phyloP scores from a whole-genome alignment of 2,888 invertebrate genomes.

The Sepioteuthis lessoniana region DNA sequence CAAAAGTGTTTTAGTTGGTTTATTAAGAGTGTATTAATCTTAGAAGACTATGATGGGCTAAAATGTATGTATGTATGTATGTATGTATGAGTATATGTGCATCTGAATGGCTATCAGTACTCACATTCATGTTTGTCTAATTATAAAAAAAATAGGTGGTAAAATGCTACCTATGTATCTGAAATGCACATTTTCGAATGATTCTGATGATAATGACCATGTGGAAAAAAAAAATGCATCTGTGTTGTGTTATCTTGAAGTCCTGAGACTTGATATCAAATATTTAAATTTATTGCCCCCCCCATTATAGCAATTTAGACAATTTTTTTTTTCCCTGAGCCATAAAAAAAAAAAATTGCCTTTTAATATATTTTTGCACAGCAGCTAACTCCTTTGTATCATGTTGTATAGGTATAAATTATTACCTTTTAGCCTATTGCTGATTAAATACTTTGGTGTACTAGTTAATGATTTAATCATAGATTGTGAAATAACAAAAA shows the following conservation, averaged over 20 bases:
- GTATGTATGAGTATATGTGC: background rate
- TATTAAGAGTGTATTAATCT: background rate
- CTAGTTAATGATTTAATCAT: background rate
- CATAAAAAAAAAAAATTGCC: background rate
- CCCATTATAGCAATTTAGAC: background rate
- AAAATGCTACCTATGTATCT: background rate
- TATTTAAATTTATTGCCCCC: background rate
- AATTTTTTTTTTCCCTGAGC: background rate
- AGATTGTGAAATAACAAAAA: background rate
- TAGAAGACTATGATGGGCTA: background rate
- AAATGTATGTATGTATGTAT: background rate
- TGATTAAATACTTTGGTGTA: background rate
- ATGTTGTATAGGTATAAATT: too few relatives aligned
- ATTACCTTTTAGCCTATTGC: too few relatives aligned
- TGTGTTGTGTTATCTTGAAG: conserved; percentile 19
- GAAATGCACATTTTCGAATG: conserved; percentile 18
- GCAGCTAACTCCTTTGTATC: background rate
- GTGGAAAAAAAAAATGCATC: background rate
- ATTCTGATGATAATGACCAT: background rate
- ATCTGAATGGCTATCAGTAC: conserved; percentile 3
- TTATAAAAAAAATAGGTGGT: background rate
- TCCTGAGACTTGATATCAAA: conserved; percentile 33
- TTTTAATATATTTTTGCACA: background rate
- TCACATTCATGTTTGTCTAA: conserved; percentile 33
- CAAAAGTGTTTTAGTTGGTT: background rate